phyloP scores from a whole-genome alignment of 2,113 vertebrate species.

The Herpetotheres cachinnans region DNA sequence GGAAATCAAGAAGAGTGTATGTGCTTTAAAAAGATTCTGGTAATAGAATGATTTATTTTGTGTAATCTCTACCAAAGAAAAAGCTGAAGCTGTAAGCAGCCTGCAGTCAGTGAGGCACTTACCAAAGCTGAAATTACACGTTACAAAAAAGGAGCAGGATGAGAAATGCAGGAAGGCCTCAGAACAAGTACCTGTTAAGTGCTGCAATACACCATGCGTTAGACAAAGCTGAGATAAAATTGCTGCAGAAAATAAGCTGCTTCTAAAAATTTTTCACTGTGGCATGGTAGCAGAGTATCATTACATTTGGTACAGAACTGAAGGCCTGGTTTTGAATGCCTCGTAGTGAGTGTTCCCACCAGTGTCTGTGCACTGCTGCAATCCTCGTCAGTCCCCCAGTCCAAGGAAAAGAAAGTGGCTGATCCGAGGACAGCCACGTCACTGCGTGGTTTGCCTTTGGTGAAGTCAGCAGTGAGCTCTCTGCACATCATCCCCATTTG shows the following conservation, averaged over 20 bases:
- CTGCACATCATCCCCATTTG: background rate
- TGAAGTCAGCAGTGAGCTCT: background rate
- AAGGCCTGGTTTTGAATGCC: background rate
- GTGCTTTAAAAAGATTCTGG: background rate
- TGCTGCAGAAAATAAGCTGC: background rate
- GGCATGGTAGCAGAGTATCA: background rate
- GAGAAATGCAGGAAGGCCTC: background rate
- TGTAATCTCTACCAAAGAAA: background rate
- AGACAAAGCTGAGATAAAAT: background rate
- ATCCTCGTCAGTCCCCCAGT: accelerated
- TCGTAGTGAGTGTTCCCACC: background rate
- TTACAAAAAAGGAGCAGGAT: background rate
- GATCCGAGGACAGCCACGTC: accelerated
- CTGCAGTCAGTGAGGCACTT: background rate
- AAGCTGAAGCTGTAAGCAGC: background rate
- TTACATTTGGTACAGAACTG: background rate
- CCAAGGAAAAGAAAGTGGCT: background rate
- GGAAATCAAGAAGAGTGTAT: background rate
- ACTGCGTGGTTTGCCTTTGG: accelerated
- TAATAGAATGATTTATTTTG: no score
- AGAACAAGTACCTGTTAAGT: background rate
- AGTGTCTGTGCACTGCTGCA: background rate
- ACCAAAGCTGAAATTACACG: background rate
- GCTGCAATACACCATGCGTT: background rate
- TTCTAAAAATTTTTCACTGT: background rate